A percentile compares a stretch with the other conserved stretches of the same genome.
Conservation (phyloP, 1,140 invertebrate genomes). For the Rhagoletis zephyria region DNA sequence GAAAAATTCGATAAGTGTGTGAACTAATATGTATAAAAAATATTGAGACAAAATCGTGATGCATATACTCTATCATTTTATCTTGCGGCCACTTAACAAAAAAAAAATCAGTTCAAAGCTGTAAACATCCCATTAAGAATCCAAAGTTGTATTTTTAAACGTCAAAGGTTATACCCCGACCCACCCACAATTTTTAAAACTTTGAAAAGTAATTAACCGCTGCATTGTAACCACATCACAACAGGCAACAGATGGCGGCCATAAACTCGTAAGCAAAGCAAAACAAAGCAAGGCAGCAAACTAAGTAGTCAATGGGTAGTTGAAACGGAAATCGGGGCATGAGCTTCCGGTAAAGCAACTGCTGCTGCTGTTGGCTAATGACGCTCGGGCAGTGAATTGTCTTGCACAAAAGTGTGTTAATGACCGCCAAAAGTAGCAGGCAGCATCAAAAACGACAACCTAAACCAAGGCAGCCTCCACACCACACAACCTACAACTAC, state of each 20-base stretch:
- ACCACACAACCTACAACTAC: background rate
- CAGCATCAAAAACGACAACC: background rate
- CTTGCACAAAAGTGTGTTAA: slow-evolving; percentile 56
- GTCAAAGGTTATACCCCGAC: background rate
- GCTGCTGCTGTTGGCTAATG: background rate
- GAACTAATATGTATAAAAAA: too few relatives aligned
- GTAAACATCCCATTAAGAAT: background rate
- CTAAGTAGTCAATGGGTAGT: background rate
- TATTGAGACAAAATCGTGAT: too few relatives aligned
- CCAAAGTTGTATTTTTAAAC: too few relatives aligned
- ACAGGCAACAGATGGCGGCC: slow-evolving; percentile 31
- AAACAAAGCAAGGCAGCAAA: background rate
- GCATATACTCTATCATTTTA: too few relatives aligned
- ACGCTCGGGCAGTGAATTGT: slow-evolving; percentile 28
- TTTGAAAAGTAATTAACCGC: slow-evolving; percentile 44
- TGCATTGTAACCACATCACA: slow-evolving; percentile 49
- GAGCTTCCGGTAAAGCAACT: background rate
- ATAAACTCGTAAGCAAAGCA: slow-evolving; percentile 23
- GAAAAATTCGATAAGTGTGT: too few relatives aligned
- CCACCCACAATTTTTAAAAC: slow-evolving; percentile 3
- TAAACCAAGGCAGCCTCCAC: background rate
- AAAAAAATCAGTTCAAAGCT: background rate
- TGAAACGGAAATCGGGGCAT: background rate
- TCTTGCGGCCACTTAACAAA: too few relatives aligned
- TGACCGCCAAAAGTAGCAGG: slow-evolving; percentile 30